These are phyloP conservation scores for Drosophila kanekoi DNA, from an alignment of 2,888 invertebrate genomes.

Conservation along the genomic window DNA sequence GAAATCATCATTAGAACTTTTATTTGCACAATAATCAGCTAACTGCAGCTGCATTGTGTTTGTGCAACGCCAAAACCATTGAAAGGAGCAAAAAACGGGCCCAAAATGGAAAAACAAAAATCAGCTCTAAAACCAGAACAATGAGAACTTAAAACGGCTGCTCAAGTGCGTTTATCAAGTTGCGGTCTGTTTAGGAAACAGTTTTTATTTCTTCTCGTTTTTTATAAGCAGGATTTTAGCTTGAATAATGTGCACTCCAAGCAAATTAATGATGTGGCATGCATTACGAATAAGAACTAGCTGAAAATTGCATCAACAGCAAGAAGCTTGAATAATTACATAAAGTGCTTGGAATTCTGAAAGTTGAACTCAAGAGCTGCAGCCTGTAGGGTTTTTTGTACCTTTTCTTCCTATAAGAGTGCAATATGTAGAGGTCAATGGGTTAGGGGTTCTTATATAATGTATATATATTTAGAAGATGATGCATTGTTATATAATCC, in stretches of 20 bases:
- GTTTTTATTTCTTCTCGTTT: constrained; percentile 22
- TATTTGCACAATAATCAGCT: constrained; percentile 75
- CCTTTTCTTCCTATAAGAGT: too few species aligned
- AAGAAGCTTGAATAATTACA: neutral
- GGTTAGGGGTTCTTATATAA: too few species aligned
- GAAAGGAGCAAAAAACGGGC: constrained; percentile 34
- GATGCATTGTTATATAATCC: too few species aligned
- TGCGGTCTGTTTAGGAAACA: constrained; percentile 66
- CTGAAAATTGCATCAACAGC: constrained; percentile 8
- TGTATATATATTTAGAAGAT: too few species aligned
- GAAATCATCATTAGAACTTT: constrained; percentile 79
- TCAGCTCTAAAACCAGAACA: constrained; percentile 37
- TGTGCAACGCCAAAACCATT: constrained; percentile 44
- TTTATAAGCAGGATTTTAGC: constrained; percentile 16
- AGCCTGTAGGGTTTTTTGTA: too few species aligned
- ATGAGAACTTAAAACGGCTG: constrained; percentile 39
- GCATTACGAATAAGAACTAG: constrained; percentile 8
- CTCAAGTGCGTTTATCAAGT: constrained; percentile 64
- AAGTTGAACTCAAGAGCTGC: neutral
- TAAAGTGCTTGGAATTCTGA: too few species aligned
- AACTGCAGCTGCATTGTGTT: constrained; percentile 59
- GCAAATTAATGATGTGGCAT: constrained; percentile 33
- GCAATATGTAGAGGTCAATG: too few species aligned
- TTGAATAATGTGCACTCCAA: constrained; percentile 16
- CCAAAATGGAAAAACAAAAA: constrained; percentile 22